phyloP scores from a whole-genome alignment of 2,113 vertebrate genomes.

The Penelope pileata region DNA sequence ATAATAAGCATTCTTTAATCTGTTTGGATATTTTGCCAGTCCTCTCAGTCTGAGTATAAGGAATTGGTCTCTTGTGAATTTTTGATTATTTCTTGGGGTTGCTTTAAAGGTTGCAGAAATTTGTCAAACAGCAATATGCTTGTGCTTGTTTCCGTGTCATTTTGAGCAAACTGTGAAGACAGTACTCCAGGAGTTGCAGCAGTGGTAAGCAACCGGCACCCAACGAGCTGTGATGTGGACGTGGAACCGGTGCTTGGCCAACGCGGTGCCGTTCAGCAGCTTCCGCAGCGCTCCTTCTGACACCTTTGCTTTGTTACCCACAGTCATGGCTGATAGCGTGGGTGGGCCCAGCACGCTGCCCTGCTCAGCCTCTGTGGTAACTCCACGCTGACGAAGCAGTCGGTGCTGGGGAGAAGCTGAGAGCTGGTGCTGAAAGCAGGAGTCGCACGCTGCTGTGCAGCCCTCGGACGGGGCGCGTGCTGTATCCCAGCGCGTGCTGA shows the following conservation, averaged over 20 bases:
- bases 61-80: background rate
- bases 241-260: background rate
- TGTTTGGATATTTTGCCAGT: background rate
- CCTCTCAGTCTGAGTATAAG: background rate
- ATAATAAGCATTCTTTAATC: background rate
- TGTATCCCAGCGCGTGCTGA: fast-evolving
- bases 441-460: fast-evolving
- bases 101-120: background rate
- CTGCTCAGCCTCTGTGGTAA: background rate
- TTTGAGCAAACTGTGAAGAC: background rate
- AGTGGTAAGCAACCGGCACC: background rate
- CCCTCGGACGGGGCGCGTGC: fast-evolving
- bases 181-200: background rate
- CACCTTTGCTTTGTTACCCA: background rate
- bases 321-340: background rate
- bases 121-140: background rate
- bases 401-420: background rate
- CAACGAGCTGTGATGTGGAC: background rate
- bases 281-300: background rate
- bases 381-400: background rate
- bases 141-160: background rate
- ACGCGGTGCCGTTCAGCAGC: background rate
- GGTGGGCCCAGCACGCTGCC: background rate
- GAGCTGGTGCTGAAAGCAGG: background rate
- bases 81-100: background rate